Evolutionary conservation across 2,113 vertebrate genomes (phyloP).

Genomic region (Tichodroma muraria): DNA sequence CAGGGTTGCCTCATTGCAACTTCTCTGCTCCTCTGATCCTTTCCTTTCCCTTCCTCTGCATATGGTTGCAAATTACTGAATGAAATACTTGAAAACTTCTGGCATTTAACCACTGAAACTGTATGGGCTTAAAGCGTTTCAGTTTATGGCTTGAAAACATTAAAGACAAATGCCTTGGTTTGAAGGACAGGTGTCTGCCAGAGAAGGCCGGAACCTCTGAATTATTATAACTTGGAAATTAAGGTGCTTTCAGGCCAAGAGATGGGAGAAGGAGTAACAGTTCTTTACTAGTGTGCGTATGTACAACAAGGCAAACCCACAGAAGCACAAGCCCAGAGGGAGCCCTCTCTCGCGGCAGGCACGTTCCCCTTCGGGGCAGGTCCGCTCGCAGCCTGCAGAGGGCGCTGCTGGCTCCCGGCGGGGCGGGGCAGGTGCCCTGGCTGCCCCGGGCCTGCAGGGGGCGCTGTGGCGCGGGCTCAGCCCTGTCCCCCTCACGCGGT

Average conservation of each 20-base stretch:
- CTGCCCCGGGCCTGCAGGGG: neutral
- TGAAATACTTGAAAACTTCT: neutral
- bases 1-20: neutral
- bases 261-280: neutral
- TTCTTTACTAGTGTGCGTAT: neutral
- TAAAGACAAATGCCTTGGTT: neutral
- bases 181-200: neutral
- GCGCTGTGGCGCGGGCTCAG: rapidly evolving
- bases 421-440: rapidly evolving
- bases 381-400: rapidly evolving
- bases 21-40: neutral
- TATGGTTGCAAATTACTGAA: neutral
- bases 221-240: neutral
- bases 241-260: neutral
- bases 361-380: neutral
- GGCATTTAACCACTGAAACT: neutral
- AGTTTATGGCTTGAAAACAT: neutral
- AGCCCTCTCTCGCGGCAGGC: rapidly evolving
- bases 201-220: rapidly evolving
- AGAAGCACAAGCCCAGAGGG: rapidly evolving
- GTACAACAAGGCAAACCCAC: too few relatives aligned
- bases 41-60: neutral
- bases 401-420: rapidly evolving
- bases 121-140: neutral
- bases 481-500: rapidly evolving